phyloP scores from a whole-genome alignment of 2,113 vertebrate species.

The Ramphastos sulfuratus region DNA sequence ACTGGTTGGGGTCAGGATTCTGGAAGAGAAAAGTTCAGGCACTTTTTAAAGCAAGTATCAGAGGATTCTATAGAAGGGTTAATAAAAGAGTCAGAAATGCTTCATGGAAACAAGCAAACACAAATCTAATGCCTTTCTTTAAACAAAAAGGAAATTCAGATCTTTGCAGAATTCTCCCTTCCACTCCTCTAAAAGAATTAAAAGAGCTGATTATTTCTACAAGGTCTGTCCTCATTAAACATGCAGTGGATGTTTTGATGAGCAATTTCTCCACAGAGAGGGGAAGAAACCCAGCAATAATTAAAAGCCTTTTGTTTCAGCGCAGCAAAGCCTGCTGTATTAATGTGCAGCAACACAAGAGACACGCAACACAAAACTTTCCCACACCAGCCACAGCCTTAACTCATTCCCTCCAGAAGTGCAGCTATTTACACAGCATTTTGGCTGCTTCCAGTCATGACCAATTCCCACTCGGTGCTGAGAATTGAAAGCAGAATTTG shows the following conservation, averaged over 20 bases:
- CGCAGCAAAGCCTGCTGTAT: neutral
- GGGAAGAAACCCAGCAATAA: neutral
- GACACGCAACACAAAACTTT: neutral
- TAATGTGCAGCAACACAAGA: neutral
- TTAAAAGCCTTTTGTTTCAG: neutral
- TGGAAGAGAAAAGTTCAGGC: constrained; percentile 46
- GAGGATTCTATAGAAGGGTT: neutral
- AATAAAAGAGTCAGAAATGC: neutral
- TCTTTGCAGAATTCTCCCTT: neutral
- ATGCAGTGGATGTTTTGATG: neutral
- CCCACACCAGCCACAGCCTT: neutral
- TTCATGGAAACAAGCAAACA: neutral
- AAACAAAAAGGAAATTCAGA: neutral
- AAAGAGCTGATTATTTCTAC: constrained; percentile 11
- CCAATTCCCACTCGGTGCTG: neutral
- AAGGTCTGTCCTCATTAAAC: constrained; percentile 33
- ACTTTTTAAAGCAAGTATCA: neutral
- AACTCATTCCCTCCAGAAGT: neutral
- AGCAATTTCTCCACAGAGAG: neutral
- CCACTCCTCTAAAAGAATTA: neutral
- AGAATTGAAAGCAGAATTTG: neutral
- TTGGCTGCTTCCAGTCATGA: neutral
- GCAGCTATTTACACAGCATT: neutral
- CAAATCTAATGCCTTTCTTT: neutral
- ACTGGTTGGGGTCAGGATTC: constrained; percentile 82